These are phyloP conservation scores for Myripristis murdjan DNA, from an alignment of 2,797 vertebrate genomes.

Conservation along the genomic window DNA sequence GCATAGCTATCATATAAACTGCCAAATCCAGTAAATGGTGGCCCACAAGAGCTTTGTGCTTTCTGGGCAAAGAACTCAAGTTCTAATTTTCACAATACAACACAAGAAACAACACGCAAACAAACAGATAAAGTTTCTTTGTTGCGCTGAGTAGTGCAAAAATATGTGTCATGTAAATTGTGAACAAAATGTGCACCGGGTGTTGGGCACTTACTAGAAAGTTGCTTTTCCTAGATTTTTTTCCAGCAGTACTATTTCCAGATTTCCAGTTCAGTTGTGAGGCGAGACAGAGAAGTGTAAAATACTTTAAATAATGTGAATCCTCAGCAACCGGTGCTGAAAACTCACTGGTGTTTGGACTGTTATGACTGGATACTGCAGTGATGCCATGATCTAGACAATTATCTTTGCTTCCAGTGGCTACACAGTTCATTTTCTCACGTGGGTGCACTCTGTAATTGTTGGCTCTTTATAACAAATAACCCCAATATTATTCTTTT, in stretches of 20 bases:
- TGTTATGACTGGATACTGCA: conserved; percentile 20
- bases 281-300: neutral
- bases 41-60: conserved; percentile 27
- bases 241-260: conserved; percentile 21
- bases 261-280: conserved; percentile 16
- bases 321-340: conserved; percentile 17
- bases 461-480: conserved; percentile 28
- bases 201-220: conserved; percentile 27
- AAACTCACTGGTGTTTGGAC: conserved; percentile 37
- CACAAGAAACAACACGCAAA: conserved; percentile 40
- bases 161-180: conserved; percentile 46
- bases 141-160: conserved; percentile 56
- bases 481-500: conserved; percentile 28
- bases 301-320: conserved; percentile 17
- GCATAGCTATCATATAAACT: conserved; percentile 1
- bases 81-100: conserved; percentile 31
- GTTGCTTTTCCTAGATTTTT: conserved; percentile 22
- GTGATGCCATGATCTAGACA: conserved; percentile 45
- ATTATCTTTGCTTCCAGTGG: conserved; percentile 56
- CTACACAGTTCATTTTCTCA: conserved; percentile 39
- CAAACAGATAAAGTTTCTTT: conserved; percentile 45
- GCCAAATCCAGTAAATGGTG: conserved; percentile 18
- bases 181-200: conserved; percentile 17
- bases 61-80: conserved; percentile 20
- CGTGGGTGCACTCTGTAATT: conserved; percentile 37